Base-by-base conservation (phyloP, 2,888 invertebrate species). In the Amphipyra berbera region DNA sequence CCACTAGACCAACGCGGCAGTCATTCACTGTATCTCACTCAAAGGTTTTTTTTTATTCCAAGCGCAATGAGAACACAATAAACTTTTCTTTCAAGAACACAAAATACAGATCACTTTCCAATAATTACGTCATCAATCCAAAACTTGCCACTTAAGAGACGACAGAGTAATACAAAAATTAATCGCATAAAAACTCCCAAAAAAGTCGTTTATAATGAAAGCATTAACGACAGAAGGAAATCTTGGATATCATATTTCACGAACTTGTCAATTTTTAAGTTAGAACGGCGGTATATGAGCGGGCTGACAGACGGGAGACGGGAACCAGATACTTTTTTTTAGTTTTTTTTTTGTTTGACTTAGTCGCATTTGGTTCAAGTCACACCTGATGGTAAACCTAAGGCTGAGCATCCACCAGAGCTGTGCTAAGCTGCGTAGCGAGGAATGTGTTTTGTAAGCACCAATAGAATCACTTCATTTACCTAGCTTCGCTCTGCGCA, bases 231-330 rank as follows among this genome's bases (percentile, higher is more conserved):
- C 78, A 60, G 59, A 53, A 60, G 70, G 71, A 62, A 70, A 64
- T 53, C 63, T 79, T 73, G 56, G 78, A 66, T 79, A 79, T 82
- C 75, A 76, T 79, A 77, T 83, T 85, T 78, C 71, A 61, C 54
- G 47, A 79, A 81, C 79, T 84, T 81, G 64, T 76, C 75, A 79
- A 80, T 81, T 84, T 82, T 84, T 80, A 78, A 75, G 71, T 80
- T 73, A 55, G 53, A 27, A 53, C 30, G 61, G 37, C 58, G 52
- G 56, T 70, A 68, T 68, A 64, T 68, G 64, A 50, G 38, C 47
- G 45, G 37, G 6, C 10, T 13, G 12, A 15, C 13, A 66, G 75
- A 73, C 72, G 55, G 40, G 35, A 74, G 53, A 64, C 46, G 9
- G 14, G 5, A 30, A 40, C 6, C 12, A 21, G 21, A 2, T 21